A percentile compares a stretch with the other conserved stretches of the same genome.
phyloP scores from a whole-genome alignment of 2,113 vertebrate species.

The Thalassoma bifasciatum region DNA sequence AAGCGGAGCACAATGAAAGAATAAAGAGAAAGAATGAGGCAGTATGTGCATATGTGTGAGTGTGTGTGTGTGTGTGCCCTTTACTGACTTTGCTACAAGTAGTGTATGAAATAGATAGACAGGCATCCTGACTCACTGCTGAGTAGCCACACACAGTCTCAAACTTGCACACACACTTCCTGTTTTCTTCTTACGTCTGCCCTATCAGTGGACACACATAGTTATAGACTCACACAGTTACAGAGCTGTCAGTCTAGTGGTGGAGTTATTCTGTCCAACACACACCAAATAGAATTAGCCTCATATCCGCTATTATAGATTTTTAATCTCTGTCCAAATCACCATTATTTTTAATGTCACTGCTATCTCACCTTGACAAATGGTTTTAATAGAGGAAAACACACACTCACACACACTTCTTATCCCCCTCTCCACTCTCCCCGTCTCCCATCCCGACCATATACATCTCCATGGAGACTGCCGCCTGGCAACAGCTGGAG shows the following conservation, averaged over 20 bases:
- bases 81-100: constrained; percentile 27
- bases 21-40: constrained; percentile 12
- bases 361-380: constrained; percentile 54
- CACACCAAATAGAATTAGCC: constrained; percentile 37
- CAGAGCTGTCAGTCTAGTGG: constrained; percentile 9
- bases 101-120: constrained; percentile 35
- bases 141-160: neutral
- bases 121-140: constrained; percentile 27
- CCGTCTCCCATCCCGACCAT: constrained; percentile 51
- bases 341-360: constrained; percentile 46
- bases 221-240: neutral
- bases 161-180: constrained; percentile 10
- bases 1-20: constrained; percentile 36
- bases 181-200: constrained; percentile 7
- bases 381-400: constrained; percentile 1
- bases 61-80: neutral
- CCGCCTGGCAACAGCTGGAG: constrained; percentile 86
- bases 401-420: constrained; percentile 9
- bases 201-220: neutral
- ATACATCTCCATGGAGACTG: constrained; percentile 86
- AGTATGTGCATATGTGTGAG: neutral
- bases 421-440: constrained; percentile 29
- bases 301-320: constrained; percentile 30
- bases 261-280: neutral
- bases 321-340: constrained; percentile 49